phyloP scores from a whole-genome alignment of 2,113 vertebrate genomes.

The Alectura lathami region DNA sequence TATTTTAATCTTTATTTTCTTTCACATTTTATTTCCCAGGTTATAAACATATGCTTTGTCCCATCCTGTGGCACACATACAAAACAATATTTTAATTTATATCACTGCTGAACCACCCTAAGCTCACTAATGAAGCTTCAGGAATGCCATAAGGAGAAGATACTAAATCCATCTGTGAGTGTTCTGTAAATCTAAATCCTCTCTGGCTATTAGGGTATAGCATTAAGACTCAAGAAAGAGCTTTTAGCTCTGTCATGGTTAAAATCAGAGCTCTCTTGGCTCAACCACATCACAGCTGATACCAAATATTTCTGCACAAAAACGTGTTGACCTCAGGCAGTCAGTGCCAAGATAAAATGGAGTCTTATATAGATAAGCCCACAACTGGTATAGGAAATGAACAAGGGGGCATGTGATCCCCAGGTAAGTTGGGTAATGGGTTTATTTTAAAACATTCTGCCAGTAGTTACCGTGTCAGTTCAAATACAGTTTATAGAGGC shows the following conservation, averaged over 20 bases:
- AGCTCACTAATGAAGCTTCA: neutral
- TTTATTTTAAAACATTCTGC: neutral
- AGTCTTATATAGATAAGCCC: neutral
- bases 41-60: constrained; percentile 18
- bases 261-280: neutral
- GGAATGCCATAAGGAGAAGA: neutral
- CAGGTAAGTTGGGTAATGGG: neutral
- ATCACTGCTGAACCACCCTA: neutral
- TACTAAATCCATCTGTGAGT: neutral
- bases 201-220: neutral
- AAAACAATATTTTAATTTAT: constrained; percentile 2
- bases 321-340: neutral
- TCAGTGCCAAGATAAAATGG: neutral
- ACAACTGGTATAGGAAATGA: neutral
- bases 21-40: neutral
- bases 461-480: neutral
- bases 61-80: neutral
- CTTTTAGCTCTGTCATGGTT: neutral
- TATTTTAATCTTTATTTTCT: constrained; percentile 35
- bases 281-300: neutral
- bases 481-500: neutral
- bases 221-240: neutral
- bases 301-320: neutral
- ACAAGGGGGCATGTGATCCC: neutral
- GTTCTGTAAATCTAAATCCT: neutral